A percentile compares a stretch with the other conserved stretches of the same genome.
Evolutionary conservation across 2,797 vertebrate genomes (phyloP).

Genomic region (Falco cherrug): DNA sequence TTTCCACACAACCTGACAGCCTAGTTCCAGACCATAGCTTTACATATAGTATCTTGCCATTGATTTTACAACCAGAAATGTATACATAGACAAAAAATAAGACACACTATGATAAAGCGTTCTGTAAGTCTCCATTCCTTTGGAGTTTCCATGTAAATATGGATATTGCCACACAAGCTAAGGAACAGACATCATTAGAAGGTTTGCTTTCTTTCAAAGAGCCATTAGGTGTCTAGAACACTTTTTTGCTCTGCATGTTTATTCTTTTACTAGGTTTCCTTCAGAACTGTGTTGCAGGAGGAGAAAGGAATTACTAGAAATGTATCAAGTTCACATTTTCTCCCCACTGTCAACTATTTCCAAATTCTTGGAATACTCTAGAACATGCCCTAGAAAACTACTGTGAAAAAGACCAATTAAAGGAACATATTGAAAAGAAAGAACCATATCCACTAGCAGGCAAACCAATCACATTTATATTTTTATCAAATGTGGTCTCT

Average conservation of each 20-base stretch:
- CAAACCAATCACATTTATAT: fast-evolving
- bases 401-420: background rate
- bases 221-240: background rate
- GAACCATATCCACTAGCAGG: background rate
- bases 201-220: background rate
- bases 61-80: background rate
- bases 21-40: background rate
- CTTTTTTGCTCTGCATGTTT: background rate
- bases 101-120: background rate
- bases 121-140: background rate
- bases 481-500: too few relatives aligned
- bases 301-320: background rate
- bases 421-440: background rate
- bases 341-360: background rate
- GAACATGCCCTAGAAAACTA: background rate
- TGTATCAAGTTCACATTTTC: background rate
- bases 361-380: background rate
- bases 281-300: background rate
- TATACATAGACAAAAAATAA: background rate
- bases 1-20: background rate
- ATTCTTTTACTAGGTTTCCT: background rate
- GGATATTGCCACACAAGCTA: background rate
- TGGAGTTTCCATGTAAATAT: background rate
- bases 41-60: background rate
- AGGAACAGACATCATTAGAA: background rate